A percentile compares a stretch with the other conserved stretches of the same genome.
These are phyloP conservation scores for Narcine bancroftii DNA, from an alignment of 2,113 vertebrate species.

Conservation along the genomic window DNA sequence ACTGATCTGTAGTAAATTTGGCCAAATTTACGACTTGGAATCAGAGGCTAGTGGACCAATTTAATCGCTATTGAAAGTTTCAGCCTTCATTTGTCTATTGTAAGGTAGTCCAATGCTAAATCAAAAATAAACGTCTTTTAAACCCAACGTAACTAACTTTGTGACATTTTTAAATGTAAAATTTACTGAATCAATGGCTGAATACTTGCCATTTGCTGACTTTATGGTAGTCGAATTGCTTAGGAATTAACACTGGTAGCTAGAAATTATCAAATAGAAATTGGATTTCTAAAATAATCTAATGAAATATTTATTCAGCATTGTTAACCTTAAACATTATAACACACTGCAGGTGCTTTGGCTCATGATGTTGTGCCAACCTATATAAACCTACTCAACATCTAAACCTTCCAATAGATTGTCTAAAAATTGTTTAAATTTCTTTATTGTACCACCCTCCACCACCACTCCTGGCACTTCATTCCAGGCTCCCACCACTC, in stretches of 20 bases:
- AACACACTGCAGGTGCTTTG: too few relatives aligned
- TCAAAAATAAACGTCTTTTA: background rate
- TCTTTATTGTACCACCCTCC: too few relatives aligned
- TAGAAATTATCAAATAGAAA: background rate
- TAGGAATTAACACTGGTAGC: background rate
- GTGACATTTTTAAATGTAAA: background rate
- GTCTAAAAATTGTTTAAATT: too few relatives aligned
- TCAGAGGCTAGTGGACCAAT: background rate
- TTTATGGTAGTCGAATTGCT: background rate
- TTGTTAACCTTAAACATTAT: too few relatives aligned
- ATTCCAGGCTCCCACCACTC: too few relatives aligned
- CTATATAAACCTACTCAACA: too few relatives aligned
- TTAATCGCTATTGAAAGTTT: background rate
- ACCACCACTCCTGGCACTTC: too few relatives aligned
- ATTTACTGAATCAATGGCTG: background rate
- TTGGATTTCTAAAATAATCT: background rate
- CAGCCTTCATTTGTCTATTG: background rate
- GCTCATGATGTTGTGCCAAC: too few relatives aligned
- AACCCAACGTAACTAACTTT: background rate
- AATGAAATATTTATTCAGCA: background rate
- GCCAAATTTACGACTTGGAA: background rate
- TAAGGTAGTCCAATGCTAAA: background rate
- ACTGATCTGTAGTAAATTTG: background rate
- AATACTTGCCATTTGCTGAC: background rate
- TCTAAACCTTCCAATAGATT: too few relatives aligned